Base-by-base conservation (phyloP, 53 echinoderm and acorn worm genomes). In the Hippasteria phrygiana region DNA sequence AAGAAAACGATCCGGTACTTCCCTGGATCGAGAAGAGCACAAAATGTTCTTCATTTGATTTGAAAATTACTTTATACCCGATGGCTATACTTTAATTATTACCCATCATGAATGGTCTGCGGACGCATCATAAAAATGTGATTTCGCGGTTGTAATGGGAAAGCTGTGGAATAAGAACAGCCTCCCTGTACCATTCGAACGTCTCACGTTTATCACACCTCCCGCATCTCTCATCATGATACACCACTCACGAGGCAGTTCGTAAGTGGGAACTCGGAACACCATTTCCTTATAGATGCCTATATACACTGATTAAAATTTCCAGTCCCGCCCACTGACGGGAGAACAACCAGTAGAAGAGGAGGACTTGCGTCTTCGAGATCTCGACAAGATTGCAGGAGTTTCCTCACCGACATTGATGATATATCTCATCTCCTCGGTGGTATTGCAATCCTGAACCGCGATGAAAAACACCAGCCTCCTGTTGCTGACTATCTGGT, bases 401-500 rank as follows among this genome's bases (percentile, higher is more conserved):
- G 46, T 45, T 7, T 7, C 46, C 11, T 7, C 46, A 45, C 46
- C 46, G 11, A 45, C 46, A 45, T 12, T 16, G 2, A 4, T 3
- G 10, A 11, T 7, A 0, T 35, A 35, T 29, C 10, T 32, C 4
- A 4, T 10, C 13, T 24, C 14, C 33, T 51, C 50, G 0, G 2
- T 26, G 32, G 43, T 37, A 13, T 12, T 18, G 37, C 78, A 9
- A 37, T 26, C 9, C 38, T 5, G 16, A 0, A 9, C 1, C 20
- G 1, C 33, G 53, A 91, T 88, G 73, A 88, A 94, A 66, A 94
- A 92, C 73, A 24, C 83, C 39, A 85, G 89, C 1, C 64, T 94
- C 4, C 38, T 94, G 4, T 71, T 81, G 1, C 88, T 94, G 83
- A 94, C 95, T 9, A 70, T 94, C 7, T 94, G 95, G 95, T 90